phyloP scores from a whole-genome alignment of 2,888 invertebrate genomes.

The Coecobrya sp. region DNA sequence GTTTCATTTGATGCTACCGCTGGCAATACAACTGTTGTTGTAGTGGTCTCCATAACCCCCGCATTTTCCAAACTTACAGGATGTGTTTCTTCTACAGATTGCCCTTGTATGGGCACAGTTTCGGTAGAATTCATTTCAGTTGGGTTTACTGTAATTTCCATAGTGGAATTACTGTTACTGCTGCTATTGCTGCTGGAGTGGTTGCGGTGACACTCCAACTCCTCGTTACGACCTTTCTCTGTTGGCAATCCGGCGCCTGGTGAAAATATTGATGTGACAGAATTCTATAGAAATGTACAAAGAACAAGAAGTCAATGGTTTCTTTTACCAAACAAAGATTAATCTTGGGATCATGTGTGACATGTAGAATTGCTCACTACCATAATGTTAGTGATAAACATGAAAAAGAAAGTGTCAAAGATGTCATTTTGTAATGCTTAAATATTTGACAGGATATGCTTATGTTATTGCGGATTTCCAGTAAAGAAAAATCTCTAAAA shows the following conservation, averaged over 20 bases:
- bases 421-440: too few species aligned
- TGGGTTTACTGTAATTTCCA: not conserved
- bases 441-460: too few species aligned
- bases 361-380: not conserved
- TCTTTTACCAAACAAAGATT: not conserved
- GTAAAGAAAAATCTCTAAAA: too few species aligned
- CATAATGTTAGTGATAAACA: too few species aligned
- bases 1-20: not conserved
- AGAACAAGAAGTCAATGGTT: not conserved
- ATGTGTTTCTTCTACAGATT: not conserved
- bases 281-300: not conserved
- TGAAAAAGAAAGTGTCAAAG: too few species aligned
- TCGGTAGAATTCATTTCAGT: not conserved
- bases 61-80: not conserved
- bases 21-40: not conserved
- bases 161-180: slow-evolving; percentile 5
- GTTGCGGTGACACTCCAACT: slow-evolving; percentile 24
- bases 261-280: slow-evolving; percentile 55
- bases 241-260: slow-evolving; percentile 40
- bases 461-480: too few species aligned
- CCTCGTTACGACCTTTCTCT: not conserved
- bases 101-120: too few species aligned
- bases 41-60: not conserved
- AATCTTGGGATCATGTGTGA: not conserved
- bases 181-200: not conserved